Evolutionary conservation across 1,140 invertebrate genomes (phyloP).

Genomic region (Pentalonia nigronervosa): DNA sequence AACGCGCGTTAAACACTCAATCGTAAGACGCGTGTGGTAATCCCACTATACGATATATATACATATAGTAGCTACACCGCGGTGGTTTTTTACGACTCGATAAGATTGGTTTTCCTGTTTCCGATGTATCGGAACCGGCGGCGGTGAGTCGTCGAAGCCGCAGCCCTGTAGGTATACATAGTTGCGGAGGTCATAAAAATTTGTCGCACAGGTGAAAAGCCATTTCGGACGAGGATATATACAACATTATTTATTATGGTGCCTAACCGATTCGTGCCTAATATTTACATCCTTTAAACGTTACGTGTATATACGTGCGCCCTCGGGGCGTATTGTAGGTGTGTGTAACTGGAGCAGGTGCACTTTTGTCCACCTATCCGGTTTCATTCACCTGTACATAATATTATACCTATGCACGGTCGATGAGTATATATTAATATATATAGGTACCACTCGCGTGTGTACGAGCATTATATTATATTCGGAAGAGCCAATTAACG

Average conservation of each 20-base stretch:
- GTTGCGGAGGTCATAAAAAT: conserved; percentile 27
- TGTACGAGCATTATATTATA: neutral
- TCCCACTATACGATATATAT: neutral
- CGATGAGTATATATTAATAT: neutral
- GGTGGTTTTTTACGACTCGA: conserved; percentile 49
- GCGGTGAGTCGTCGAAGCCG: neutral
- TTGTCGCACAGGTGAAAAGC: conserved; percentile 55
- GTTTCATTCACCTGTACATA: conserved; percentile 50
- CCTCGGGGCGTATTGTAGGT: conserved; percentile 47
- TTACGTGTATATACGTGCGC: neutral
- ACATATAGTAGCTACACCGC: too few relatives aligned
- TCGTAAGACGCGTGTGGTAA: neutral
- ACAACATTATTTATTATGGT: conserved; percentile 2
- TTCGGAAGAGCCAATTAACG: conserved; percentile 27
- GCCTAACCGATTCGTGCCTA: conserved; percentile 43
- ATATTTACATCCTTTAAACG: conserved; percentile 56
- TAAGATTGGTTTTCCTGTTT: conserved; percentile 55
- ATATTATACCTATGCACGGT: neutral
- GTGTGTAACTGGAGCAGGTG: conserved; percentile 55
- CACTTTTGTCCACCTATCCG: conserved; percentile 58
- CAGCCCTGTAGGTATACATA: neutral
- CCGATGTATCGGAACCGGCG: neutral
- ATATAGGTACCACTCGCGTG: conserved; percentile 6
- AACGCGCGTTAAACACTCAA: neutral
- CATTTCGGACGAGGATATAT: neutral